phyloP scores from a whole-genome alignment of 1,140 invertebrate genomes.

The Amyelois transitella region DNA sequence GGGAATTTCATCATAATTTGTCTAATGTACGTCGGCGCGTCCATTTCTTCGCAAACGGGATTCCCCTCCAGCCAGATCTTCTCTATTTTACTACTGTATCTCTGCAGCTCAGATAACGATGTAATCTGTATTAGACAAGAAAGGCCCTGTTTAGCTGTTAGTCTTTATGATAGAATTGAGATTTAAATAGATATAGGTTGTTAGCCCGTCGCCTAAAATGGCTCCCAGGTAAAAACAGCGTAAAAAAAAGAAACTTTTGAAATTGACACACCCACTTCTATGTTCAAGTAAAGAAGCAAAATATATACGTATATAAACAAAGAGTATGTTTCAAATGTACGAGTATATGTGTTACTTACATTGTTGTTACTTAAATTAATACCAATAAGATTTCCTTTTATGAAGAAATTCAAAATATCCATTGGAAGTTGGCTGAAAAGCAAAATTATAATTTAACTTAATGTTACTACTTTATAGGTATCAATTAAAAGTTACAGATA shows the following conservation, averaged over 20 bases:
- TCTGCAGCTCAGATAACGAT: slow-evolving; percentile 37
- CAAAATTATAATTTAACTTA: slow-evolving; percentile 5
- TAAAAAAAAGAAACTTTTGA: no score
- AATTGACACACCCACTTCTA: no score
- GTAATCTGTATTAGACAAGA: slow-evolving; percentile 53
- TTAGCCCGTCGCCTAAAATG: no score
- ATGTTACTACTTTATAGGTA: no score
- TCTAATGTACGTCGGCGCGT: slow-evolving; percentile 41
- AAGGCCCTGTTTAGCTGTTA: no score
- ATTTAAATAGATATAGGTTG: no score
- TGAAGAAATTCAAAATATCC: slow-evolving; percentile 60
- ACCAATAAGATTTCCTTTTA: slow-evolving; percentile 49
- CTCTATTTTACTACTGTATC: slow-evolving; percentile 59
- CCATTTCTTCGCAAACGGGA: slow-evolving; percentile 47
- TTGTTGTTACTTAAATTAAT: slow-evolving; percentile 57
- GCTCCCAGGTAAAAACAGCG: no score
- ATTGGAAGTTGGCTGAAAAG: slow-evolving; percentile 48
- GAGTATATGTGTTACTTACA: slow-evolving; percentile 32
- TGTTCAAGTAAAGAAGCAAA: no score
- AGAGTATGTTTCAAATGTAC: not conserved
- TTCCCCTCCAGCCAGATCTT: slow-evolving; percentile 59
- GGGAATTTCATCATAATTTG: slow-evolving; percentile 49
- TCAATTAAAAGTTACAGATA: no score
- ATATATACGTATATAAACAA: not conserved
- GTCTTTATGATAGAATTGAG: no score